Conservation (phyloP, 23 tunicate species). For the Ciona savignyi region DNA sequence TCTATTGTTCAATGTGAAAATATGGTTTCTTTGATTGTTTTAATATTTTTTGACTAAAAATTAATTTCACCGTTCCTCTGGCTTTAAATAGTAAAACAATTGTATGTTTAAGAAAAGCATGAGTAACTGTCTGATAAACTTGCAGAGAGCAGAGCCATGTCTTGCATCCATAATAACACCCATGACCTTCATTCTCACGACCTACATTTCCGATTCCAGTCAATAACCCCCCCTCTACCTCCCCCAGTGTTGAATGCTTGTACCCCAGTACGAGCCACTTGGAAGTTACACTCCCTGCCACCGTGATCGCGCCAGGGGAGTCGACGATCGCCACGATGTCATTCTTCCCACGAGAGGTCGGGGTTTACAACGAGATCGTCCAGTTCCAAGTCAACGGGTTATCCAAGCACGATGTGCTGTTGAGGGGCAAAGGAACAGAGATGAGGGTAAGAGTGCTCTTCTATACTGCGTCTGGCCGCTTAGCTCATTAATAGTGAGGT, state of each 20-base stretch:
- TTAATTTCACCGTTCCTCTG: no score
- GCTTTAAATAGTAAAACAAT: no score
- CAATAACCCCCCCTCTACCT: neutral
- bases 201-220: no score
- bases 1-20: no score
- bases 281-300: constrained; percentile 47
- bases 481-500: no score
- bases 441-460: constrained; percentile 83
- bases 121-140: no score
- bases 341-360: constrained; percentile 68
- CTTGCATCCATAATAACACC: no score
- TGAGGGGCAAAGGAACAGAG: constrained; percentile 78
- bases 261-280: constrained; percentile 54
- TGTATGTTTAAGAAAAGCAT: no score
- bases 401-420: constrained; percentile 49
- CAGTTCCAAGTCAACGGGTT: constrained; percentile 81
- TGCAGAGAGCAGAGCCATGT: no score
- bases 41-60: no score
- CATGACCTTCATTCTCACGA: no score
- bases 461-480: neutral
- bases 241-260: constrained; percentile 72
- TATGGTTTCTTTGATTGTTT: no score
- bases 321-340: constrained; percentile 26
- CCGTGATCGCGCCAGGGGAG: constrained; percentile 48
- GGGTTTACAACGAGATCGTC: constrained; percentile 49